Percentiles rank a stretch among this genome's conserved stretches.
phyloP scores from a whole-genome alignment of 2,888 invertebrate species.

The Muschampia plurimacula region DNA sequence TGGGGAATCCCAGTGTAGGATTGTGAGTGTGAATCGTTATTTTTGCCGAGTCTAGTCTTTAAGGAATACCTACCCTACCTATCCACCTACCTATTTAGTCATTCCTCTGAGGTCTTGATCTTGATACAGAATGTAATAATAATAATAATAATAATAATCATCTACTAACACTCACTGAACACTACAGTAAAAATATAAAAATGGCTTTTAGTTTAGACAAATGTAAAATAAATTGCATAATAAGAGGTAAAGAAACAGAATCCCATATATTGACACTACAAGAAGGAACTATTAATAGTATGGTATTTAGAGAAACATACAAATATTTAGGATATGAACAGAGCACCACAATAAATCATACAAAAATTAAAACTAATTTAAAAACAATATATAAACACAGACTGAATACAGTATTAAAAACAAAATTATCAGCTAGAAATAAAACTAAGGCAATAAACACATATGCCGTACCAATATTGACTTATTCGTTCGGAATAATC shows the following conservation, averaged over 20 bases:
- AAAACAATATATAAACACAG: not conserved
- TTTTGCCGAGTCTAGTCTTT: no score
- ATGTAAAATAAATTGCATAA: not conserved
- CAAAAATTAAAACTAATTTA: not conserved
- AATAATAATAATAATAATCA: no score
- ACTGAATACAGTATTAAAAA: not conserved
- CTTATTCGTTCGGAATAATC: not conserved
- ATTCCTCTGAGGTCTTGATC: no score
- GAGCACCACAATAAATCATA: not conserved
- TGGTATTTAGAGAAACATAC: not conserved
- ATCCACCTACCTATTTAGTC: no score
- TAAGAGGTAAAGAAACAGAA: not conserved
- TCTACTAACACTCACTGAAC: not conserved
- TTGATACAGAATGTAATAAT: no score
- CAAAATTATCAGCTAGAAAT: not conserved
- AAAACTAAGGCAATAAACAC: not conserved
- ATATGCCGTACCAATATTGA: not conserved
- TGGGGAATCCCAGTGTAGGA: no score
- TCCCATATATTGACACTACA: not conserved
- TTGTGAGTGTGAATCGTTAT: no score
- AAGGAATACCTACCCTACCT: no score
- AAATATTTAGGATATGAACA: not conserved
- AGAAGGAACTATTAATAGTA: not conserved
- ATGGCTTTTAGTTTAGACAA: not conserved
- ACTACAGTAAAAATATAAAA: not conserved